Evolutionary conservation across 2,113 vertebrate species (phyloP).

Genomic region (Salminus brasiliensis): DNA sequence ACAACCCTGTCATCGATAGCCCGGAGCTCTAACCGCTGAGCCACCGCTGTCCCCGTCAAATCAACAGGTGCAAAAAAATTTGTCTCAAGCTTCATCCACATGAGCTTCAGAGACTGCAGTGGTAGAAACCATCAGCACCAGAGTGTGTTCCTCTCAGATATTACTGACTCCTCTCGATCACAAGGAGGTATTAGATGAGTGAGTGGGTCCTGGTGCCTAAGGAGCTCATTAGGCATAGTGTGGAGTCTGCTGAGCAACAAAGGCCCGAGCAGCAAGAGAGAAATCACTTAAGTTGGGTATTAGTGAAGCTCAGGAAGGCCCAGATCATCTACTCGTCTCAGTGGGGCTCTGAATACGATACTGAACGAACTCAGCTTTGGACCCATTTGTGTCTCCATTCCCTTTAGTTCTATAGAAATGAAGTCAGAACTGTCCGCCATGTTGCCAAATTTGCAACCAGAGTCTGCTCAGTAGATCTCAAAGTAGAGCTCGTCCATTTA

Average conservation of each 20-base stretch:
- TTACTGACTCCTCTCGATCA: not conserved
- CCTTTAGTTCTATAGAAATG: too few relatives aligned
- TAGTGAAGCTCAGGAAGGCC: not conserved
- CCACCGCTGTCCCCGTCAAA: too few relatives aligned
- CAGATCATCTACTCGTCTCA: not conserved
- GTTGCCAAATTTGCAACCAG: too few relatives aligned
- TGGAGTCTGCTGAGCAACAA: slow-evolving; percentile 14
- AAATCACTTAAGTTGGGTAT: not conserved
- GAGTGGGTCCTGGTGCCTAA: not conserved
- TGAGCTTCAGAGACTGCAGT: not conserved
- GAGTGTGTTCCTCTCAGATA: not conserved
- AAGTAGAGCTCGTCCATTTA: too few relatives aligned
- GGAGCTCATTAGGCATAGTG: not conserved
- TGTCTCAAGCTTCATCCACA: not conserved
- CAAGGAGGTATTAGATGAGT: not conserved
- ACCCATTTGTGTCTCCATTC: too few relatives aligned
- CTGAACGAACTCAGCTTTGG: too few relatives aligned
- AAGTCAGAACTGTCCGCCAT: too few relatives aligned
- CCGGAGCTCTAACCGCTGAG: too few relatives aligned
- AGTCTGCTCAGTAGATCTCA: too few relatives aligned
- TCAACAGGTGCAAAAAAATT: too few relatives aligned
- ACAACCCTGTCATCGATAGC: too few relatives aligned
- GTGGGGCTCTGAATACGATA: too few relatives aligned
- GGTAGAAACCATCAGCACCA: not conserved
- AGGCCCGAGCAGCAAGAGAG: not conserved